Percentiles rank a stretch among this genome's conserved stretches.
Conservation (phyloP, 2,113 vertebrate species). For the Thomomys bottae region DNA sequence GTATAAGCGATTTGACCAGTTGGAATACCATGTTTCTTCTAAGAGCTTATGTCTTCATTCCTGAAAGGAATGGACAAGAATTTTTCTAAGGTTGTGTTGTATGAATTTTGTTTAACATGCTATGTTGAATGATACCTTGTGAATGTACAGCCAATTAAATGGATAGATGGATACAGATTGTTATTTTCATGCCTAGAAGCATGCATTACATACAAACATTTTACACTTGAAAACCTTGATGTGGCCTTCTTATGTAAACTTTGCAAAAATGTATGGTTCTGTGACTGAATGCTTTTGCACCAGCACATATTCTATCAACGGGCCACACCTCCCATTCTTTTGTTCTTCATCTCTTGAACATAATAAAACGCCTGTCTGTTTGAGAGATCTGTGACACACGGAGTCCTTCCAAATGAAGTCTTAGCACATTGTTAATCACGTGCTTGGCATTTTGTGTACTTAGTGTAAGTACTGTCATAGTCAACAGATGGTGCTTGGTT, state of each 20-base stretch:
- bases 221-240: neutral
- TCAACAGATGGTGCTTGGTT: neutral
- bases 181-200: neutral
- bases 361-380: neutral
- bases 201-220: neutral
- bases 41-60: neutral
- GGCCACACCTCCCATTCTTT: neutral
- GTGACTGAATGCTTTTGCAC: too few relatives aligned
- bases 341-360: neutral
- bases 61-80: neutral
- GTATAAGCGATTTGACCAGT: neutral
- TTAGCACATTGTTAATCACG: neutral
- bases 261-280: too few relatives aligned
- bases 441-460: neutral
- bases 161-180: neutral
- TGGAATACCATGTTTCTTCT: neutral
- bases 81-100: neutral
- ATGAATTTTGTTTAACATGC: neutral
- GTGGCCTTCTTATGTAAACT: neutral
- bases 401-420: constrained; percentile 16
- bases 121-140: neutral
- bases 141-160: neutral
- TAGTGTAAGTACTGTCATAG: neutral
- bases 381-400: neutral
- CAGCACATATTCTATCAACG: neutral